Percentiles rank a stretch among this genome's conserved stretches.
Conservation (phyloP, 2,888 invertebrate species). For the Dynastes hyllus region DNA sequence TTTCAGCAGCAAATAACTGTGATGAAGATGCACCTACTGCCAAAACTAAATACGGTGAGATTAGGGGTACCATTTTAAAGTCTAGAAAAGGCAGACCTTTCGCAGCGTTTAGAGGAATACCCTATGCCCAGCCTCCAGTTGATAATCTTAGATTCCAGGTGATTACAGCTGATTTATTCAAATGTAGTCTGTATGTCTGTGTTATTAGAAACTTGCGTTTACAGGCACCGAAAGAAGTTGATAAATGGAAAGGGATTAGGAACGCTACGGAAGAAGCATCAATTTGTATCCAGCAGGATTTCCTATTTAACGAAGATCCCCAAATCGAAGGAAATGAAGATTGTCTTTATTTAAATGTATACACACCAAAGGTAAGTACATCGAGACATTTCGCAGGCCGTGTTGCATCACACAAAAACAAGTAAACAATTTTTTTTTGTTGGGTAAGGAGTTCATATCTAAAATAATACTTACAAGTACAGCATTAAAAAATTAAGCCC, state of each 20-base stretch:
- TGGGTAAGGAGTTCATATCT: too few species aligned
- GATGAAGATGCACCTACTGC: slow-evolving; percentile 41
- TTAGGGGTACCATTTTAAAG: slow-evolving; percentile 55
- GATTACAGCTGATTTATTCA: slow-evolving; percentile 20
- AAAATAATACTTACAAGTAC: too few species aligned
- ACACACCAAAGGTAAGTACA: slow-evolving; percentile 67
- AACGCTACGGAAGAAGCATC: slow-evolving; percentile 66
- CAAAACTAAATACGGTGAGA: slow-evolving; percentile 56
- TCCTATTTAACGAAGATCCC: slow-evolving; percentile 62
- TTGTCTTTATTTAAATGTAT: slow-evolving; percentile 73
- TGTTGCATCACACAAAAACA: not conserved
- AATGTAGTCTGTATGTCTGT: not conserved
- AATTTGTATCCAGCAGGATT: slow-evolving; percentile 71
- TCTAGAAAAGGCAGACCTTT: slow-evolving; percentile 57
- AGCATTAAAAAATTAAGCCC: too few species aligned
- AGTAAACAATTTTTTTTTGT: too few species aligned
- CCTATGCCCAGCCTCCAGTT: slow-evolving; percentile 61
- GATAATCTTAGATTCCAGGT: slow-evolving; percentile 61
- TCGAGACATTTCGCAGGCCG: not conserved
- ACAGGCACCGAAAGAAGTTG: slow-evolving; percentile 62
- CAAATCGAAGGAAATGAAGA: slow-evolving; percentile 70
- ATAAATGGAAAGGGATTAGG: slow-evolving; percentile 62
- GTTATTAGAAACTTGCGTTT: too few species aligned
- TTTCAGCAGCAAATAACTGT: not conserved
- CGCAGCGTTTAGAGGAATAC: slow-evolving; percentile 60